A percentile compares a stretch with the other conserved stretches of the same genome.
These are phyloP conservation scores for Lindbergichthys nudifrons DNA, from an alignment of 2,797 vertebrate genomes.

Conservation along the genomic window DNA sequence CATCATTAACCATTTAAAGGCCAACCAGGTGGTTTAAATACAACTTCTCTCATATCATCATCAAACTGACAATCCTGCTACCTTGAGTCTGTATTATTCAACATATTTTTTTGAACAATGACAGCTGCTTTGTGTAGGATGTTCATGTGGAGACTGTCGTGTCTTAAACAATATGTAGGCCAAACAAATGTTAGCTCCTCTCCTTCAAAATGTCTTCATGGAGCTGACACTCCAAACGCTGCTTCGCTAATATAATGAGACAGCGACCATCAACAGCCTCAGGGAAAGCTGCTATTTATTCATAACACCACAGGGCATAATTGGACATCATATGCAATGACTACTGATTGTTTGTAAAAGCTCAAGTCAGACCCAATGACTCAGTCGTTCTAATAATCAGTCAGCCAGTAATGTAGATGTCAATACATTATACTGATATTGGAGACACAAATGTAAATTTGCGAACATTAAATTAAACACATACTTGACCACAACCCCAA, in stretches of 20 bases:
- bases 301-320: slow-evolving; percentile 46
- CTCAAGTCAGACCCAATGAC: slow-evolving; percentile 35
- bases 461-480: slow-evolving; percentile 1
- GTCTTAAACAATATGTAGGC: slow-evolving; percentile 45
- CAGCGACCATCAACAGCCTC: slow-evolving; percentile 48
- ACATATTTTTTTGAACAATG: slow-evolving; percentile 9
- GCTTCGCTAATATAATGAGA: slow-evolving; percentile 55
- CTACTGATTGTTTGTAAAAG: slow-evolving; percentile 60
- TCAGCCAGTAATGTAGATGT: slow-evolving; percentile 23
- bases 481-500: neutral
- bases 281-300: slow-evolving; percentile 52
- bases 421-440: slow-evolving; percentile 1
- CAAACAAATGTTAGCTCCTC: slow-evolving; percentile 48
- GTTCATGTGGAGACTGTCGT: slow-evolving; percentile 23
- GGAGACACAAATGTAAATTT: slow-evolving; percentile 14
- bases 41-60: slow-evolving; percentile 10
- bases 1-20: slow-evolving; percentile 9
- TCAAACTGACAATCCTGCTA: slow-evolving; percentile 1
- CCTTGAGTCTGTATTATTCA: slow-evolving; percentile 4
- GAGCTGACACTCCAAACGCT: slow-evolving; percentile 43
- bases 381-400: slow-evolving; percentile 25
- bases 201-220: slow-evolving; percentile 39
- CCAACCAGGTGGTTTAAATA: neutral
- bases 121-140: slow-evolving; percentile 34
- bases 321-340: slow-evolving; percentile 50